Evolutionary conservation across 1,140 invertebrate species (phyloP), one percentile per base, ranked within the genome.

Genomic region (Drosophila pectinifera): DNA sequence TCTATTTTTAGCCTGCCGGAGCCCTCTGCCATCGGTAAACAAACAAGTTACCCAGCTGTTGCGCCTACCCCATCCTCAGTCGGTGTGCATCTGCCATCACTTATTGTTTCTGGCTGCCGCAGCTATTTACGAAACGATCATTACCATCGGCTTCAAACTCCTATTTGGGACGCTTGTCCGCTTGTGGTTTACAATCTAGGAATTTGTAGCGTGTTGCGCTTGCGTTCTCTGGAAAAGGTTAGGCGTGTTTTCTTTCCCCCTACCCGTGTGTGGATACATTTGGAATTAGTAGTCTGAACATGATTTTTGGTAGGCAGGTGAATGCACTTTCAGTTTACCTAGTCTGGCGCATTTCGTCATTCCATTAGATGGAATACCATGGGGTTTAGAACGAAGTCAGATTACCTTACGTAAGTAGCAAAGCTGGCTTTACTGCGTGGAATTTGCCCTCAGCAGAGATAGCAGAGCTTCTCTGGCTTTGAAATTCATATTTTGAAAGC

Each of bases 61-160:
- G 64, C 26, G 14, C 31, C 22, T 45, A 14, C 46, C 31, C 58
- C 58, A 16, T 16, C 24, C 41, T 10, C 45, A n/a, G n/a, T 14
- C 24, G 28, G n/a, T 39, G 67, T 69, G 49, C 67, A 69, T 70
- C 67, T 70, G 67, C 67, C 63, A 31, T 70, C 49, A 31, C 48
- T 55, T 55, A 16, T 54, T 55, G 67, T 70, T 22, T 28, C 18
- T 67, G 34, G 18, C n/a, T 22, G 34, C 22, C 26, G 14, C 26
- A 54, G 42, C 69, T 51, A 64, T 75, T 74, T 74, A 55, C 73
- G 49, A 34, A 73, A 51, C 55, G 18, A 51, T 42, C 38, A 72
- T 72, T 49, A 51, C 28, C 56, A 38, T 56, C n/a, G 11, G 14
- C 58, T 54, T 20, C 56, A 24, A 28, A 45, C 48, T 63, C 36